A percentile compares a stretch with the other conserved stretches of the same genome.
These are phyloP conservation scores for Siniperca chuatsi DNA, from an alignment of 2,113 vertebrate species.

Conservation along the genomic window DNA sequence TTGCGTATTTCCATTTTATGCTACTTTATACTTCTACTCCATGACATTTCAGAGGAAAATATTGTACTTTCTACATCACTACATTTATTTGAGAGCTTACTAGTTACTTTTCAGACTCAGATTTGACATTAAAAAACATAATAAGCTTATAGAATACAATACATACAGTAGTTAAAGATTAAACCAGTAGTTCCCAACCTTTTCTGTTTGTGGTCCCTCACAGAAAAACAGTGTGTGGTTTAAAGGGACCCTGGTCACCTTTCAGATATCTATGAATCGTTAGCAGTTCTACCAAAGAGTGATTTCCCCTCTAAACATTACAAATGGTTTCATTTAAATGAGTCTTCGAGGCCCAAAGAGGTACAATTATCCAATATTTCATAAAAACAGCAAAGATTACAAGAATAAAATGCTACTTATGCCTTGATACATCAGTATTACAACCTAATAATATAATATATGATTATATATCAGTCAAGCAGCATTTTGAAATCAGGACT, in stretches of 20 bases:
- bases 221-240: background rate
- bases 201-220: background rate
- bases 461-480: background rate
- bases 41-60: background rate
- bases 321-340: background rate
- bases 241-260: background rate
- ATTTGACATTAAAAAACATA: no score
- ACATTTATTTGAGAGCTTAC: background rate
- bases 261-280: background rate
- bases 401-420: background rate
- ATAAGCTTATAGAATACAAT: background rate
- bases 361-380: background rate
- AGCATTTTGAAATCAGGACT: background rate
- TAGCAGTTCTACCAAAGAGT: background rate
- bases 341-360: background rate
- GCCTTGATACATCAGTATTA: background rate
- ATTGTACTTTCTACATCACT: background rate
- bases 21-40: background rate
- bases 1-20: background rate
- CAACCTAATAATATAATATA: background rate
- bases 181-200: background rate
- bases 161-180: background rate
- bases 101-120: no score
- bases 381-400: background rate
- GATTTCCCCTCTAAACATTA: background rate